These are phyloP conservation scores for Odontomyia ornata DNA, from an alignment of 2,888 invertebrate species.

Conservation along the genomic window DNA sequence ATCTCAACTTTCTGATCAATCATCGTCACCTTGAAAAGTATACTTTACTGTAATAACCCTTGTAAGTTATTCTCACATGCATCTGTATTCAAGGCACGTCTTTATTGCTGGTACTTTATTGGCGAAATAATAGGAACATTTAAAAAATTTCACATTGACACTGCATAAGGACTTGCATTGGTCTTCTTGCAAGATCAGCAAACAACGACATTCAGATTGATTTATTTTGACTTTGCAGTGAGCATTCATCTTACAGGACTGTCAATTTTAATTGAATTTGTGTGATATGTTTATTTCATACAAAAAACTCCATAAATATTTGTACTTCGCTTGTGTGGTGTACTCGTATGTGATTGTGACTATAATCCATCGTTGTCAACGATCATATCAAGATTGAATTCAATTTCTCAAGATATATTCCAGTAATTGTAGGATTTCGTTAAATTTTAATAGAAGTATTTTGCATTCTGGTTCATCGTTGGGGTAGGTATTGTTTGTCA, in stretches of 20 bases:
- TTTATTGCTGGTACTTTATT: no score
- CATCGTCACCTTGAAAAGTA: no score
- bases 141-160: no score
- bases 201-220: constrained; percentile 12
- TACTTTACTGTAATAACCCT: no score
- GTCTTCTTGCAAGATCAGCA: neutral
- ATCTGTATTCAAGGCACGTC: neutral
- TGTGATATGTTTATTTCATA: constrained; percentile 43
- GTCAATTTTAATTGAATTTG: constrained; percentile 44
- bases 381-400: neutral
- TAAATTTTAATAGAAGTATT: neutral
- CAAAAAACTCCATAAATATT: constrained; percentile 35
- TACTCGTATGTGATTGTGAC: neutral
- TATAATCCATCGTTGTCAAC: neutral
- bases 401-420: neutral
- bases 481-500: no score
- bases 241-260: constrained; percentile 37
- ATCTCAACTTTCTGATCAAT: no score
- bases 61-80: neutral
- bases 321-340: neutral
- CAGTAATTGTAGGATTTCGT: constrained; percentile 6
- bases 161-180: neutral
- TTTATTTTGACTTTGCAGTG: constrained; percentile 18
- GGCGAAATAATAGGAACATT: no score
- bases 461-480: no score